A percentile compares a stretch with the other conserved stretches of the same genome.
phyloP scores from a whole-genome alignment of 2,797 vertebrate species.

The Coregonus ussuriensis region DNA sequence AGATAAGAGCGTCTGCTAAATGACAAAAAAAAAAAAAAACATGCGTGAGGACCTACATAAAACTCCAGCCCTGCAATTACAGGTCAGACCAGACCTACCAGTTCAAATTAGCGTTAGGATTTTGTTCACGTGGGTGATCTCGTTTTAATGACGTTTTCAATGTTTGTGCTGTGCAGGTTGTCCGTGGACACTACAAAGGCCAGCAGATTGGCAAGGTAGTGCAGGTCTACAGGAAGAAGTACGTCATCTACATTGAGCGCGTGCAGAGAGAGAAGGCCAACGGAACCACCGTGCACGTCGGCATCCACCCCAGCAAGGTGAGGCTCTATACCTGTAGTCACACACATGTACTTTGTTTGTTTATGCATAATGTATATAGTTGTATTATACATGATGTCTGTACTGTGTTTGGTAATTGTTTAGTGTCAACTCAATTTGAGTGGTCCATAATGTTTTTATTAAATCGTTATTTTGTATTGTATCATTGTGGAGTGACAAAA shows the following conservation, averaged over 20 bases:
- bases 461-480: too few species aligned
- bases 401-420: too few species aligned
- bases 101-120: background rate
- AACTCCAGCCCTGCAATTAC: background rate
- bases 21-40: too few species aligned
- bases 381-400: too few species aligned
- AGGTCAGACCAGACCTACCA: background rate
- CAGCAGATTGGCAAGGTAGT: slow-evolving; percentile 96
- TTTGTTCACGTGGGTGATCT: background rate
- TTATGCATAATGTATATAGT: too few species aligned
- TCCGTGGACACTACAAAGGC: slow-evolving; percentile 94
- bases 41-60: too few species aligned
- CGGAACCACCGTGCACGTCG: slow-evolving; percentile 91
- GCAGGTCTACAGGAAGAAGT: slow-evolving; percentile 95
- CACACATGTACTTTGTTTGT: too few species aligned
- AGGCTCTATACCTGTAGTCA: background rate
- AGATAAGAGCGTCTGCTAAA: too few species aligned
- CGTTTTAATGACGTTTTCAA: background rate
- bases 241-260: slow-evolving; percentile 92
- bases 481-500: too few species aligned
- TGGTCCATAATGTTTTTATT: too few species aligned
- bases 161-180: slow-evolving; percentile 75
- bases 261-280: slow-evolving; percentile 97
- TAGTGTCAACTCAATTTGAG: too few species aligned
- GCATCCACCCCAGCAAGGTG: slow-evolving; percentile 96